These are phyloP conservation scores for Ptyas mucosa DNA, from an alignment of 2,113 vertebrate species.

Conservation along the genomic window DNA sequence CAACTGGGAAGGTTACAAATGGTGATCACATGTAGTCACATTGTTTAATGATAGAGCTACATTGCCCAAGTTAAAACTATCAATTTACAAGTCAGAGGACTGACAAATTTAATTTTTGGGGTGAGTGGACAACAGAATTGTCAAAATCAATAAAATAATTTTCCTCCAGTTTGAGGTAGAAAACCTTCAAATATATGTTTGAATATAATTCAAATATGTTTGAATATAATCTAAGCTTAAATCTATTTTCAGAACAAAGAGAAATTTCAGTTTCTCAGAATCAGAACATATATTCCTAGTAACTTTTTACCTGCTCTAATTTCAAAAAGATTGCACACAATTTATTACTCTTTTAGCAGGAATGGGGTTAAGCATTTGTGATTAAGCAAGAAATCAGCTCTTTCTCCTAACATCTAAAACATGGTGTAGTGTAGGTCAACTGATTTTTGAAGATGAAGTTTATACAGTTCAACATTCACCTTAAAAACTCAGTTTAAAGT, in stretches of 20 bases:
- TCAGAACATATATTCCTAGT: background rate
- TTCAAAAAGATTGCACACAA: background rate
- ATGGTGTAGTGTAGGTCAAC: background rate
- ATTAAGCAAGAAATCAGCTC: background rate
- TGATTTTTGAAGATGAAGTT: background rate
- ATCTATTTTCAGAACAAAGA: background rate
- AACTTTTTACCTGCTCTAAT: background rate
- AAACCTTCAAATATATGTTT: background rate
- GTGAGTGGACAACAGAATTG: background rate
- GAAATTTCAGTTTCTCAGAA: background rate
- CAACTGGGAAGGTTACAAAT: too few relatives aligned
- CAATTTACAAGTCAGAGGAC: background rate
- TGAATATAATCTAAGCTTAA: background rate
- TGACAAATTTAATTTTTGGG: background rate
- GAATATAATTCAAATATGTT: too few relatives aligned
- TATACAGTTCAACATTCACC: background rate
- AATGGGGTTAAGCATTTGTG: background rate
- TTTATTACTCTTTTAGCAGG: background rate
- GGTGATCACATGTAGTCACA: background rate
- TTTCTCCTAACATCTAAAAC: background rate
- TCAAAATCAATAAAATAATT: background rate
- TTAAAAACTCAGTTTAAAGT: background rate
- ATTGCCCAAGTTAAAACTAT: background rate
- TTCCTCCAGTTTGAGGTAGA: background rate
- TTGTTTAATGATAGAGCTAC: background rate